Base-by-base conservation (phyloP, 2,888 invertebrate species). In the Eupithecia pulchellata region DNA sequence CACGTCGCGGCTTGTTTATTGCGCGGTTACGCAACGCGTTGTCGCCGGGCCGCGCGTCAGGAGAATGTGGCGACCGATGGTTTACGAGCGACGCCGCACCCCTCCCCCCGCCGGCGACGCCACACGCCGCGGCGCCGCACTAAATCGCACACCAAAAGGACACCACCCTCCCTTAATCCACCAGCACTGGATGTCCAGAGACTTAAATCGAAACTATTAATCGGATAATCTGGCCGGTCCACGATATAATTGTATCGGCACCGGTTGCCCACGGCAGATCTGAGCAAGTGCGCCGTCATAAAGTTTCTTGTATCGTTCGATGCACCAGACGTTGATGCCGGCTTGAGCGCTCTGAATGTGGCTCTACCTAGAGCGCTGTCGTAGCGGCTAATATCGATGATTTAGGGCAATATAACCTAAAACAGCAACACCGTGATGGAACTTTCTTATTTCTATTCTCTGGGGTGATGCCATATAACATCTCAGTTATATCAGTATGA, bases 251-350 rank as follows among this genome's bases (percentile, higher is more conserved):
- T 88, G 91, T 89, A 91, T 86, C 91, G 87, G 89, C 87, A 84
- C 84, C 85, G 86, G 89, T 87, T 86, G 88, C 88, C 87, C 86
- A 87, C 91, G 90, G 87, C 84, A 86, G 91, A 85, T 86, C 87
- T 87, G 89, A 88, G 88, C 93, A 89, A 92, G 93, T 92, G 92
- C 91, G 91, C 89, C 89, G 87, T 92, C 93, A 92, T 93, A 93
- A 93, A 94, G 93, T 93, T 93, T 93, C 92, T 93, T 93, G 93
- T 93, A 93, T 94, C 93, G 93, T 93, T 92, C 93, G 93, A 93
- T 93, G 93, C 93, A 93, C 93, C 93, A 92, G 91, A 92, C 93
- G 89, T 89, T 91, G 92, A 91, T 91, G 92, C 89, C 89, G 84
- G 86, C 83, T 80, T 79, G 85, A 78, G 73, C 78, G 88, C 69